Percentiles rank a stretch among this genome's conserved stretches.
These are phyloP conservation scores for Endomychus coccineus DNA, from an alignment of 2,888 invertebrate species.

Conservation along the genomic window DNA sequence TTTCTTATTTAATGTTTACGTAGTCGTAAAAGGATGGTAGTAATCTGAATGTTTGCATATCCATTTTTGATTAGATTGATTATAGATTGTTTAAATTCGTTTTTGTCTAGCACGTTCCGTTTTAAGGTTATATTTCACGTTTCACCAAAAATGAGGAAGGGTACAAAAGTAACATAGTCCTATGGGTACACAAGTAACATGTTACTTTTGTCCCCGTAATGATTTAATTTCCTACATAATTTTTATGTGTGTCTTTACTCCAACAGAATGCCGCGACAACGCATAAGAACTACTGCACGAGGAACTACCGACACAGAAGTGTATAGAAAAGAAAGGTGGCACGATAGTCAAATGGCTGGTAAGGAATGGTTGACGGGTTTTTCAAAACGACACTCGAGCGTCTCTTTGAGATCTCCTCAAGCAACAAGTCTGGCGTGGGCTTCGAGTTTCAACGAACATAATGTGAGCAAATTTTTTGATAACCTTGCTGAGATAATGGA, in stretches of 20 bases:
- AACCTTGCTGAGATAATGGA: slow-evolving; percentile 19
- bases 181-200: slow-evolving; percentile 8
- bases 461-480: slow-evolving; percentile 22
- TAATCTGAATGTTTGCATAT: no score
- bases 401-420: slow-evolving; percentile 26
- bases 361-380: slow-evolving; percentile 14
- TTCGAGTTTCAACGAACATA: slow-evolving; percentile 26
- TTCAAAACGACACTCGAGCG: slow-evolving; percentile 15
- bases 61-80: no score
- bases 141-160: no score
- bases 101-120: no score
- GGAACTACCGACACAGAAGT: slow-evolving; percentile 5
- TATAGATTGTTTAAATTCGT: no score
- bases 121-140: no score
- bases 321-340: slow-evolving; percentile 10
- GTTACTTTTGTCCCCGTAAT: slow-evolving; percentile 8
- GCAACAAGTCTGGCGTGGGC: slow-evolving; percentile 28
- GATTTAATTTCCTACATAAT: neutral
- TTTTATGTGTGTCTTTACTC: neutral
- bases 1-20: no score
- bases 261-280: slow-evolving; percentile 7
- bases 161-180: slow-evolving; percentile 15
- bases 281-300: neutral
- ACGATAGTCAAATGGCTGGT: slow-evolving; percentile 11
- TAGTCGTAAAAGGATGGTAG: no score